Evolutionary conservation across 2,797 vertebrate genomes (phyloP), one percentile per base, ranked within the genome.

Genomic region (Varecia variegata): DNA sequence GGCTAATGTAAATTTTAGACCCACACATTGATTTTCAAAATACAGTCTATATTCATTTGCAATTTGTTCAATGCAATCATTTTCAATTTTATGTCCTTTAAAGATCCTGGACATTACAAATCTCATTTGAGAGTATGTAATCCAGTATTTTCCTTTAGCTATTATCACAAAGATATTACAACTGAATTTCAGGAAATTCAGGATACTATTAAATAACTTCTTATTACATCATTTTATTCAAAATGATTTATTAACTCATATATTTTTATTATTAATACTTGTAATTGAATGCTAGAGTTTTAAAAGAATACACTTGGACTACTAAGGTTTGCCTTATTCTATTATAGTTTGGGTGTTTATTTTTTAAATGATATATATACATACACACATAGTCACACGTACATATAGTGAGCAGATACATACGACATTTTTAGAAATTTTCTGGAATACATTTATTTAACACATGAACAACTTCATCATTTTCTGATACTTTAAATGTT

Each of bases 1-100:
- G 97, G 96, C 62, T 67, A 80, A 80, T 47, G 83, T 94, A 77
- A 43, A 79, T 60, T 97, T 93, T 79, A 54, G n/a, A 88, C 32
- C 14, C 15, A 77, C 47, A 89, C 47, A 15, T 30, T 71, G 35
- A 85, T 47, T 79, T 83, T 90, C 25, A 84, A 90, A 93, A 52
- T 38, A 52, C 13, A 47, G 5, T 84, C 23, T 79, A 38, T 27
- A 71, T 56, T 84, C 27, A 74, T 85, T 90, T 77, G 20, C 35
- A 82, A 79, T 80, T 47, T 71, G 52, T 0, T 88, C 58, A 88
- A 81, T 43, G 40, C 47, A 81, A 56, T 89, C 2, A 65, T 95
- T 94, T 97, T 91, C 40, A 56, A 18, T 27, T 80, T 47, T 90
- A 80, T 32, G 5, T 74, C 13, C 18, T 92, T 86, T 92, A 40